A percentile compares a stretch with the other conserved stretches of the same genome.
Evolutionary conservation across 2,113 vertebrate species (phyloP).

Genomic region (Cyanoramphus novaezelandiae): DNA sequence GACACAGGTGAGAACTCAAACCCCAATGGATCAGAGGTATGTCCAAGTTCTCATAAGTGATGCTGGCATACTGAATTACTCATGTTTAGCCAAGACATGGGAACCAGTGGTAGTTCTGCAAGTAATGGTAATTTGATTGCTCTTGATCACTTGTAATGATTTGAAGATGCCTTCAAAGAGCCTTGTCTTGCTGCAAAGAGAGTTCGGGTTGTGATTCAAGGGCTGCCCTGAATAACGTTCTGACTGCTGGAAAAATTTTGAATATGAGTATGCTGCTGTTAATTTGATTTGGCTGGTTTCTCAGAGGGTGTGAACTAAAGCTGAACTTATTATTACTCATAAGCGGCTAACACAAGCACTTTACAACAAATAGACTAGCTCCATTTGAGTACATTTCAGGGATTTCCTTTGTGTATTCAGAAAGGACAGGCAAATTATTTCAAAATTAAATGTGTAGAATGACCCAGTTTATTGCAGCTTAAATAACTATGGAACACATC

Average conservation of each 20-base stretch:
- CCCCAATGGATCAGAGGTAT: not conserved
- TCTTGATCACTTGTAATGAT: not conserved
- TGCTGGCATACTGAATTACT: not conserved
- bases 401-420: conserved; percentile 45
- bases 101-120: not conserved
- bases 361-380: conserved; percentile 1
- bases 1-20: not conserved
- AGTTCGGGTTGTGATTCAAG: not conserved
- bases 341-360: conserved; percentile 19
- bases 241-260: not conserved
- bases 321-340: conserved; percentile 35
- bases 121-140: not conserved
- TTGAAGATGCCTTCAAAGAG: not conserved
- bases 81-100: not conserved
- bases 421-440: conserved; percentile 61
- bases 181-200: not conserved
- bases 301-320: conserved; percentile 32
- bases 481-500: conserved; percentile 32
- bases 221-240: not conserved
- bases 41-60: not conserved
- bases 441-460: conserved; percentile 47
- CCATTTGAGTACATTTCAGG: conserved; percentile 8
- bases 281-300: conserved; percentile 24
- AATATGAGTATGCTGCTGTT: not conserved
- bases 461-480: conserved; percentile 51